phyloP scores from a whole-genome alignment of 1,140 invertebrate genomes.

The Hyposmocoma kahamanoa region DNA sequence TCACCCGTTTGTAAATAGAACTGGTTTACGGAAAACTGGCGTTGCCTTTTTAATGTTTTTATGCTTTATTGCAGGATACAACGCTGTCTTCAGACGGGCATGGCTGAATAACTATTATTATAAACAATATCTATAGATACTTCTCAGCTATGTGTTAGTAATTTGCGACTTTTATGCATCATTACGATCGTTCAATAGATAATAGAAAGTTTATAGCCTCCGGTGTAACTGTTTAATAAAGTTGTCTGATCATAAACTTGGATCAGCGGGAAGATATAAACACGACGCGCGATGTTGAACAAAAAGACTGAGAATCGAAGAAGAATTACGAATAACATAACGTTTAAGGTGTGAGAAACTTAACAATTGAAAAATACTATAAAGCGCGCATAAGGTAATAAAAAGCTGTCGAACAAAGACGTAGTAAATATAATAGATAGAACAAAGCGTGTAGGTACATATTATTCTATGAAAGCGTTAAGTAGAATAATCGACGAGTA shows the following conservation, averaged over 20 bases:
- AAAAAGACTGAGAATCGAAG: too few species aligned
- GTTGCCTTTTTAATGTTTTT: slow-evolving; percentile 18
- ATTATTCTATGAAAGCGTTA: too few species aligned
- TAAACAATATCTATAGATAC: neutral
- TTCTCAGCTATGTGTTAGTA: neutral
- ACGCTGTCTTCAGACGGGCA: neutral
- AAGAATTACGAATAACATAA: too few species aligned
- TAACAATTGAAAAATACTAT: too few species aligned
- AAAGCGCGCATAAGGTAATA: too few species aligned
- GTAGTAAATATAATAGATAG: too few species aligned
- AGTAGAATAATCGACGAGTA: too few species aligned
- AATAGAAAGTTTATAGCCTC: slow-evolving; percentile 54
- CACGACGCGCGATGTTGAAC: too few species aligned
- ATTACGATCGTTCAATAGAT: slow-evolving; percentile 29
- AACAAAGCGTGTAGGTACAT: too few species aligned
- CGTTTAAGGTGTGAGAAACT: too few species aligned
- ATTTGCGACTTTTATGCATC: slow-evolving; percentile 37
- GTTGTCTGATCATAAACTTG: slow-evolving; percentile 23
- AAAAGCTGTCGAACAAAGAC: too few species aligned
- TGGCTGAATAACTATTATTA: neutral
- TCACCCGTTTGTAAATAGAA: slow-evolving; percentile 41
- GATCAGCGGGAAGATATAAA: slow-evolving; percentile 27
- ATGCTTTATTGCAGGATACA: slow-evolving; percentile 9
- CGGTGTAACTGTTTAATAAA: slow-evolving; percentile 28
- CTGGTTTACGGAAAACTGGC: slow-evolving; percentile 32